Base-by-base conservation (phyloP, 2,113 vertebrate species). In the Erythrolamprus reginae region DNA sequence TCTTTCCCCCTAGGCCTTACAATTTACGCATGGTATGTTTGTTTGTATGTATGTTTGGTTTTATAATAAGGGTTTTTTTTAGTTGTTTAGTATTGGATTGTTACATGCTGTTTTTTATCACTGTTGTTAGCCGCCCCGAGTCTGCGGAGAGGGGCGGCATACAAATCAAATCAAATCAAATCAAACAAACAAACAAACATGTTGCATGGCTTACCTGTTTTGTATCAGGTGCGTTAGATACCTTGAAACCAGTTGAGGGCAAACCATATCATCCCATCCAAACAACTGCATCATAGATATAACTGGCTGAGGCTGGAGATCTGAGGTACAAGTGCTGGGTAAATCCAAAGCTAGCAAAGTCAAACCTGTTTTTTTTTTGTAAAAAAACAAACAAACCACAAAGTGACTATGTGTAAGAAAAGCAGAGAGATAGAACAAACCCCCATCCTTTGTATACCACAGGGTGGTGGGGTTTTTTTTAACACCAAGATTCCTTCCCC, bases 201-300 rank as follows among this genome's bases (percentile, higher is more conserved):
- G 55, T 0, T 2, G 6, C 86, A 33, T n/a, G 87, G 93, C 96
- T 94, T 88, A 99, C 99, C 98, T 98, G 96, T 98, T 99, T 94
- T 98, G 97, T 87, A 99, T 98, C 82, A 99, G 95, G 93, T 99
- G 98, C 92, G 97, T 98, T 91, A 99, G 97, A 89, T 98, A 99
- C 95, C 98, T 98, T 89, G 98, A 98, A 61, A 98, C 98, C 83
- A 99, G 96, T 58, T 98, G 96, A 33, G 98, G 98, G 87, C 97
- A 97, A 92, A 99, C 97, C 98, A 99, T 98, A 93, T 99, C 98
- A 93, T 99, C 99, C 99, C 99, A 99, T 93, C 98, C 98, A 91
- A 99, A 99, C 90, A 97, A 96, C 1, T 98, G 98, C 97, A 99
- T 98, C 95, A 99, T 98, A 91, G 98, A 97, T 88, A 97, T 94